Evolutionary conservation across 64 coral and sea anemone species (phyloP), one percentile per base, ranked within the genome.

Genomic region (Actinia equina): DNA sequence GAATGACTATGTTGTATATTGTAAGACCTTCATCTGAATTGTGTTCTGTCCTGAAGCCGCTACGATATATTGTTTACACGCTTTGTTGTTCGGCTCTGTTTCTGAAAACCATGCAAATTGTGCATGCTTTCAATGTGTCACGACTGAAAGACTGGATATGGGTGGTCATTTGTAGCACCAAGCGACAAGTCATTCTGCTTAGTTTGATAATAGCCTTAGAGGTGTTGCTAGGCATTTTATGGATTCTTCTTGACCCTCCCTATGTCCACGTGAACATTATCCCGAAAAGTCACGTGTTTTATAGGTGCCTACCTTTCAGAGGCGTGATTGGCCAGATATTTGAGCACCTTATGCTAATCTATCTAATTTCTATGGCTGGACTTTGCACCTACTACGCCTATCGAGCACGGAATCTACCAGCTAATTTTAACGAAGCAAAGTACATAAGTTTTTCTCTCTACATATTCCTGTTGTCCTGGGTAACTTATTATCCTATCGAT

Each of bases 401-500:
- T 19, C 88, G 81, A 41, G 88, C 52, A 2, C 22, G 92, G 25
- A 87, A 90, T 71, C 85, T 94, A 62, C 92, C 92, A 11, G 92
- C 88, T 23, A 94, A 94, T 55, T 90, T 93, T 43, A 93, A 93
- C 91, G 91, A 93, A 49, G 91, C 91, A 7, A 89, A 88, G 65
- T 89, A 89, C 71, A 86, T 93, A n/a, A 79, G 81, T 19, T 94
- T 94, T 69, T 84, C 92, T 6, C 84, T 94, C 81, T 90, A 94
- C 79, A 90, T 90, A 52, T 52, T 90, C 10, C 52, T 90, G 4
- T n/a, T 94, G 2, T 90, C 88, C 0, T 87, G 84, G 20, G 25
- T 86, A 18, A 87, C 88, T 0, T 94, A 94, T 65, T 83, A 90
- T 5, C 92, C 92, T 6, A 55, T 94, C 0, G 84, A 87, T 9